A percentile compares a stretch with the other conserved stretches of the same genome.
phyloP scores from a whole-genome alignment of 1,140 invertebrate genomes.

The Brachionus sp. region DNA sequence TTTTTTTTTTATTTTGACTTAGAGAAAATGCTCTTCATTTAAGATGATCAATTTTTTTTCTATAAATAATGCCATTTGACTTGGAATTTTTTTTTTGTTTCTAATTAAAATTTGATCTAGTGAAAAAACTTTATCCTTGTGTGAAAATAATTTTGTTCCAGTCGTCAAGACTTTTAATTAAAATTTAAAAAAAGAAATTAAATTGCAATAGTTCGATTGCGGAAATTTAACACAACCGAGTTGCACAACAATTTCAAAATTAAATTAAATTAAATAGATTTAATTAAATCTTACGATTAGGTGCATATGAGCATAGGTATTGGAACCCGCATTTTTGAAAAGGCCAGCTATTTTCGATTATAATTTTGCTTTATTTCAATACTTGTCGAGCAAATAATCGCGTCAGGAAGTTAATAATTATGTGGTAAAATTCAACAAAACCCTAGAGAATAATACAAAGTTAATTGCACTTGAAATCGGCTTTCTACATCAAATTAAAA shows the following conservation, averaged over 20 bases:
- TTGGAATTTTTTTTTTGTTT: background rate
- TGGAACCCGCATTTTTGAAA: background rate
- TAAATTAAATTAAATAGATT: background rate
- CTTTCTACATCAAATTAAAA: background rate
- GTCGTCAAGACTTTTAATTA: slow-evolving; percentile 1
- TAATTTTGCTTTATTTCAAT: background rate
- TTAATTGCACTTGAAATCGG: slow-evolving; percentile 10
- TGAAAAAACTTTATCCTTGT: background rate
- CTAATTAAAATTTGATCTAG: background rate
- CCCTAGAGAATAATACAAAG: slow-evolving; percentile 9
- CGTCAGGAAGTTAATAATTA: slow-evolving; percentile 15
- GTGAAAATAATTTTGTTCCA: background rate
- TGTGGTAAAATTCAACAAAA: background rate
- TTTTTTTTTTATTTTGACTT: too few relatives aligned
- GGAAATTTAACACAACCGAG: background rate
- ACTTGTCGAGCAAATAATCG: background rate
- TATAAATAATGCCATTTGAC: background rate
- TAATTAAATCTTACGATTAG: background rate
- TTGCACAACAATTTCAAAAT: background rate
- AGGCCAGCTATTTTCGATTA: background rate
- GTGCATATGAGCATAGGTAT: background rate
- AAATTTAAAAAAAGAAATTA: background rate
- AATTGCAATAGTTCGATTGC: background rate
- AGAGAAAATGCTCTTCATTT: background rate
- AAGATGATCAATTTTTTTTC: background rate